Conservation (phyloP, 2,888 invertebrate genomes). For the Adelphocoris suturalis region DNA sequence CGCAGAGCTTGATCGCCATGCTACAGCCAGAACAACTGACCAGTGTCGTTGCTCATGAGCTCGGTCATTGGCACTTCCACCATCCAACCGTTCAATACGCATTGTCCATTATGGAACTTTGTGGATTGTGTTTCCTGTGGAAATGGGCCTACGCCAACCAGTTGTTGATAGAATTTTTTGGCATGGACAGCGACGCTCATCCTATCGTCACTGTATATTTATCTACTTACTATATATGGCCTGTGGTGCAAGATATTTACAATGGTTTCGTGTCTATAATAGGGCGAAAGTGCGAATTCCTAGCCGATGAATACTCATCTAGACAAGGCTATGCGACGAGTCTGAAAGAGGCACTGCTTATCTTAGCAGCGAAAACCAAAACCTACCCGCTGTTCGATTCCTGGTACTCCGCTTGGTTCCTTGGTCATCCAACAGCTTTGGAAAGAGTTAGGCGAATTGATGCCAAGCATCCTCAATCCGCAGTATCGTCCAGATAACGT, state of each 20-base stretch:
- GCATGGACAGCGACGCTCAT: neutral
- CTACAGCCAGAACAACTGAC: conserved; percentile 7
- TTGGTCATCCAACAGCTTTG: conserved; percentile 42
- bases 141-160: conserved; percentile 31
- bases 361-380: neutral
- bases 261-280: neutral
- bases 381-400: conserved; percentile 41
- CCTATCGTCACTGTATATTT: conserved; percentile 47
- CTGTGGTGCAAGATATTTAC: conserved; percentile 22
- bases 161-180: neutral
- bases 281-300: neutral
- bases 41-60: conserved; percentile 62
- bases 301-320: conserved; percentile 49
- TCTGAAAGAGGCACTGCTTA: conserved; percentile 5
- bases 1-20: neutral
- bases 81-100: conserved; percentile 21
- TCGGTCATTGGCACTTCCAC: conserved; percentile 57
- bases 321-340: neutral
- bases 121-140: conserved; percentile 34
- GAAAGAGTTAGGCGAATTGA: conserved; percentile 35
- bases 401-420: conserved; percentile 55
- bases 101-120: neutral
- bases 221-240: conserved; percentile 40
- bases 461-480: neutral
- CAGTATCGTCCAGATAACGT: neutral